Evolutionary conservation across 2,113 vertebrate genomes (phyloP).

Genomic region (Dunckerocampus dactyliophorus): DNA sequence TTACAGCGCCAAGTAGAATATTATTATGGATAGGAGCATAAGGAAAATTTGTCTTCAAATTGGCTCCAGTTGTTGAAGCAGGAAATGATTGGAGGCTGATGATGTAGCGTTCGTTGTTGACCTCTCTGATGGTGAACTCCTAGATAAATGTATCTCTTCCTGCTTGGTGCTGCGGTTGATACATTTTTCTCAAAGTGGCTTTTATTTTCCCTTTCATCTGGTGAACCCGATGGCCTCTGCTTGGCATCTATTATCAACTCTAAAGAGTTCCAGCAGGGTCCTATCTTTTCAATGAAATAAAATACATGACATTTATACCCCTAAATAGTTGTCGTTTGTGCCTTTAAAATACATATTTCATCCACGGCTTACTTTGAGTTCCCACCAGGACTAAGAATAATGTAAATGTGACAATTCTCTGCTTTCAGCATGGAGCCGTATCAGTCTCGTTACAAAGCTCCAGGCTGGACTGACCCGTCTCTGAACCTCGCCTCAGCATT

Average conservation of each 20-base stretch:
- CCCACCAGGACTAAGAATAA: conserved; percentile 10
- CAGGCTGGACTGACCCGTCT: conserved; percentile 22
- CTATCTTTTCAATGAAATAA: conserved; percentile 21
- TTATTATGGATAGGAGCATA: neutral
- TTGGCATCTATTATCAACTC: conserved; percentile 40
- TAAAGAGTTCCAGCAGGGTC: conserved; percentile 37
- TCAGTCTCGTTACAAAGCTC: conserved; percentile 11
- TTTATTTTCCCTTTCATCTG: conserved; percentile 43
- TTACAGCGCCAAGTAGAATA: neutral
- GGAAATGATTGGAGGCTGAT: conserved; percentile 33
- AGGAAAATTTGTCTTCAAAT: conserved; percentile 15
- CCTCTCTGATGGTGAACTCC: conserved; percentile 27
- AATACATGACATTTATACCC: conserved; percentile 6
- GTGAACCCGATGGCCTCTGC: conserved; percentile 49
- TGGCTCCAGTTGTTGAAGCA: conserved; percentile 30
- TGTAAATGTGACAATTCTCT: conserved; percentile 15
- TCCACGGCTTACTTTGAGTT: conserved; percentile 4
- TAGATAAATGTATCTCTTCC: conserved; percentile 41
- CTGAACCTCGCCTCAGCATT: conserved; percentile 32
- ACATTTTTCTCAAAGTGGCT: conserved; percentile 37
- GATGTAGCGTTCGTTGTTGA: conserved; percentile 19
- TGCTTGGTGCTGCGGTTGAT: conserved; percentile 20
- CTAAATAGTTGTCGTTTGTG: conserved; percentile 14
- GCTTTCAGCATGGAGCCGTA: conserved; percentile 3
- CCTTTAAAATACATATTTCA: conserved; percentile 27